Percentiles rank a stretch among this genome's conserved stretches.
Conservation (phyloP, 1,140 invertebrate species). For the Drosophila eugracilis region DNA sequence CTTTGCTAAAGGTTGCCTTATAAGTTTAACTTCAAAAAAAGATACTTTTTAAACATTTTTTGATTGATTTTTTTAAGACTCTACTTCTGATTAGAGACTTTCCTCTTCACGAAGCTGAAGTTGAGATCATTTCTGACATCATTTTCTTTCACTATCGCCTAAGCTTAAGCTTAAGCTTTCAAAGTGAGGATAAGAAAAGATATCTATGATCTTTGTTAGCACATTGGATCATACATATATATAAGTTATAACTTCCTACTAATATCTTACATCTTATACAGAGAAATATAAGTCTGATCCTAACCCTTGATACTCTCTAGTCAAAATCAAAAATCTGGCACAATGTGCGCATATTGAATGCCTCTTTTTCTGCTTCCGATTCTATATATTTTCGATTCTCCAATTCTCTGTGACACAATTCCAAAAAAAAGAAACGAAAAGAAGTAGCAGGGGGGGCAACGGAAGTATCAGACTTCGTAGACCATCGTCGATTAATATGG, state of each 20-base stretch:
- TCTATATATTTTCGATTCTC: slow-evolving; percentile 30
- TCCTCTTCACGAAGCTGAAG: not conserved
- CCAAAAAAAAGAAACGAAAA: slow-evolving; percentile 20
- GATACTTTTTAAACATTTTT: no score
- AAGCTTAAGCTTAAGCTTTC: slow-evolving; percentile 10
- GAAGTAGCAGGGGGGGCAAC: no score
- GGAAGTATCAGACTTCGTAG: slow-evolving; percentile 51
- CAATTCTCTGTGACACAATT: slow-evolving; percentile 65
- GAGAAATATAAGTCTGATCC: not conserved
- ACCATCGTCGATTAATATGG: slow-evolving; percentile 62
- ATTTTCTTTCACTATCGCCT: slow-evolving; percentile 15
- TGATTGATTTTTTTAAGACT: not conserved
- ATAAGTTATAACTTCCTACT: not conserved
- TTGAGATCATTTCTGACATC: not conserved
- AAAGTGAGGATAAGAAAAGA: not conserved
- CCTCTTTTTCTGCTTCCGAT: slow-evolving; percentile 20
- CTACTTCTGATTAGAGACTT: not conserved
- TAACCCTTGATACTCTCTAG: slow-evolving; percentile 11
- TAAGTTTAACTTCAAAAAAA: no score
- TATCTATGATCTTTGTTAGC: slow-evolving; percentile 6
- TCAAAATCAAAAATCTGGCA: slow-evolving; percentile 36
- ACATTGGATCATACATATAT: not conserved
- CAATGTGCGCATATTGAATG: slow-evolving; percentile 63
- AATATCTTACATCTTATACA: no score
- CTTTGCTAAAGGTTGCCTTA: no score